Evolutionary conservation across 2,113 vertebrate species (phyloP).

Genomic region (Psophia crepitans): DNA sequence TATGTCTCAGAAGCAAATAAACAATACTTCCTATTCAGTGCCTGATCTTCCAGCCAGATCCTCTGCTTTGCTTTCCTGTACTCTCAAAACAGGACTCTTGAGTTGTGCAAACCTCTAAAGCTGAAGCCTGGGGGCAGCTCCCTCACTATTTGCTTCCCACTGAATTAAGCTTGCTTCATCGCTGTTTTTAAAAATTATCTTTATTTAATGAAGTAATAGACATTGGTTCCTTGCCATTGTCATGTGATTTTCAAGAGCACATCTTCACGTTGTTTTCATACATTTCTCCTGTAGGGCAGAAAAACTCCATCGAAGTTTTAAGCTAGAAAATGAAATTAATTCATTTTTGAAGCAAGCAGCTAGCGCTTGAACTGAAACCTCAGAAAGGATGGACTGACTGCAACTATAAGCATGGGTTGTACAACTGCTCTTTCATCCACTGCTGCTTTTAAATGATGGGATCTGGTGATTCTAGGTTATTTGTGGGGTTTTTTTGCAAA

Average conservation of each 20-base stretch:
- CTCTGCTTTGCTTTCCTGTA: background rate
- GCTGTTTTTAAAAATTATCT: background rate
- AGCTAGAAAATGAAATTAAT: background rate
- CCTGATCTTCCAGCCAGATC: background rate
- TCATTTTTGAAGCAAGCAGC: background rate
- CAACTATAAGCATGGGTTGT: background rate
- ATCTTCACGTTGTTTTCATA: background rate
- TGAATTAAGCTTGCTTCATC: background rate
- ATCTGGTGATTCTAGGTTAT: background rate
- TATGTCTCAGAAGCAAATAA: background rate
- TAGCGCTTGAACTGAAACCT: background rate
- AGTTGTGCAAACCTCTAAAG: background rate
- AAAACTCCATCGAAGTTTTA: background rate
- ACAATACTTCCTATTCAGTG: background rate
- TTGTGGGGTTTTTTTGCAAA: background rate
- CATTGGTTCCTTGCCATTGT: background rate
- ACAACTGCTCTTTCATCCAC: background rate
- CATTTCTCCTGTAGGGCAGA: background rate
- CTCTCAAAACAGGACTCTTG: background rate
- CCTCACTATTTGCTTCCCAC: background rate
- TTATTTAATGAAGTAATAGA: background rate
- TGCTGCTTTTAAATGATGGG: background rate
- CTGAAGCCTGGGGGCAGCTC: background rate
- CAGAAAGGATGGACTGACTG: background rate
- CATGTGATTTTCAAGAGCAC: background rate